Evolutionary conservation across 2,888 invertebrate genomes (phyloP).

Genomic region (Azorinus chamasolen): DNA sequence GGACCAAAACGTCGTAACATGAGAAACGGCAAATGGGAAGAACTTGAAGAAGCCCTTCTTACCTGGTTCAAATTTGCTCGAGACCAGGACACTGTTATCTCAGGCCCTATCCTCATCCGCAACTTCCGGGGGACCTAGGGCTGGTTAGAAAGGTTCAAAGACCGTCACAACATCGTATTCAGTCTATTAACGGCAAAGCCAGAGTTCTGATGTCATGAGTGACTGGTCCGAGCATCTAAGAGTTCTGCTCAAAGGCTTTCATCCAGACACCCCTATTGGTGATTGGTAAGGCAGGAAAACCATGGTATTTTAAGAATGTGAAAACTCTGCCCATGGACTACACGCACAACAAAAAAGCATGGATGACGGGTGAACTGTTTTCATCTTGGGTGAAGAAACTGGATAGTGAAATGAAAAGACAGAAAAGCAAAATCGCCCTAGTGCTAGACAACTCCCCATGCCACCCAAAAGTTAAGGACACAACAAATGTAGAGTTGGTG

Average conservation of each 20-base stretch:
- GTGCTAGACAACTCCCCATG: slow-evolving; percentile 69
- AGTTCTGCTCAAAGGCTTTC: slow-evolving; percentile 38
- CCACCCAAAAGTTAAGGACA: slow-evolving; percentile 55
- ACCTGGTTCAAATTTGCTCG: slow-evolving; percentile 25
- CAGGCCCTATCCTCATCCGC: slow-evolving; percentile 40
- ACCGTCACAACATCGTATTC: slow-evolving; percentile 28
- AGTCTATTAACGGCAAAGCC: slow-evolving; percentile 14
- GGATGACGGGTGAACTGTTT: slow-evolving; percentile 61
- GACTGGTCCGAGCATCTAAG: not conserved
- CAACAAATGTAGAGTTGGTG: slow-evolving; percentile 50
- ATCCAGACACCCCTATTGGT: too few relatives aligned
- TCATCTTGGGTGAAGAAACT: slow-evolving; percentile 60
- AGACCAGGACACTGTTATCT: slow-evolving; percentile 29
- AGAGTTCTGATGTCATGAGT: not conserved
- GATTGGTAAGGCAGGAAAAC: too few relatives aligned
- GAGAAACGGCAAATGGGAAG: slow-evolving; percentile 16
- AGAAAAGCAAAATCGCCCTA: slow-evolving; percentile 43
- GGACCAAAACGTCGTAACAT: slow-evolving; percentile 28
- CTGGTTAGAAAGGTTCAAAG: slow-evolving; percentile 33
- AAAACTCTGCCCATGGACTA: too few relatives aligned
- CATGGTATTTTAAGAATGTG: too few relatives aligned
- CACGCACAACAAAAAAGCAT: too few relatives aligned
- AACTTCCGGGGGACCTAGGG: slow-evolving; percentile 15
- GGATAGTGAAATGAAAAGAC: slow-evolving; percentile 30
- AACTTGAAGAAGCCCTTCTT: slow-evolving; percentile 26